phyloP scores from a whole-genome alignment of 2,888 invertebrate genomes.

The Ferdinandea cuprea region DNA sequence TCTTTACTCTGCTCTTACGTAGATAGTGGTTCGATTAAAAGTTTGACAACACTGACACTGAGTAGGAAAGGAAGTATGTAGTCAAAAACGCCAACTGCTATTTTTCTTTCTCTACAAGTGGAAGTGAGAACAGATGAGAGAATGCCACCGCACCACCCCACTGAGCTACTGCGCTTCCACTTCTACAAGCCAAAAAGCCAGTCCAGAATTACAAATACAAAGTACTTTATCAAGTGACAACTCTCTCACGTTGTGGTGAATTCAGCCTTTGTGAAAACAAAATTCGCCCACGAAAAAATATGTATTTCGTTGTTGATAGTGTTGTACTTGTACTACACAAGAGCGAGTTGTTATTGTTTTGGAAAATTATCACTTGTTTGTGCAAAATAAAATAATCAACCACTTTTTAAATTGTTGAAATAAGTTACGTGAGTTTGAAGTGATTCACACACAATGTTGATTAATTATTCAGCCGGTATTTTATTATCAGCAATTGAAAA shows the following conservation, averaged over 20 bases:
- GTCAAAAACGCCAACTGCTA: background rate
- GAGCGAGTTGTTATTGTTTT: no score
- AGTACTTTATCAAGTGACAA: no score
- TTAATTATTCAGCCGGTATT: background rate
- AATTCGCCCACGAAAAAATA: no score
- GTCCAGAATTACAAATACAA: no score
- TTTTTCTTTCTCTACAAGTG: background rate
- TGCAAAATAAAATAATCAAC: background rate
- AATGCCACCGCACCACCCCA: background rate
- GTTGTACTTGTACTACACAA: no score
- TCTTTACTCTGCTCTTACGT: conserved; percentile 24
- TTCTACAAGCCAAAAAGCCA: no score
- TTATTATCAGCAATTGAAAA: conserved; percentile 30
- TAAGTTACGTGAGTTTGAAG: background rate
- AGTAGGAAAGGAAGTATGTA: conserved; percentile 14
- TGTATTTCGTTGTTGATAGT: no score
- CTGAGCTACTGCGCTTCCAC: no score
- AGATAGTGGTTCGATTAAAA: conserved; percentile 31
- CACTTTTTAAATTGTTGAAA: background rate
- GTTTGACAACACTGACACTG: conserved; percentile 58
- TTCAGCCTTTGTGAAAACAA: background rate
- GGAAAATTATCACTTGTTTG: background rate
- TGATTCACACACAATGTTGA: conserved; percentile 8
- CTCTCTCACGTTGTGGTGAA: background rate
- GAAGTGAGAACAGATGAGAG: background rate